Base-by-base conservation (phyloP, 1,140 invertebrate genomes). In the Drosophila serrata region DNA sequence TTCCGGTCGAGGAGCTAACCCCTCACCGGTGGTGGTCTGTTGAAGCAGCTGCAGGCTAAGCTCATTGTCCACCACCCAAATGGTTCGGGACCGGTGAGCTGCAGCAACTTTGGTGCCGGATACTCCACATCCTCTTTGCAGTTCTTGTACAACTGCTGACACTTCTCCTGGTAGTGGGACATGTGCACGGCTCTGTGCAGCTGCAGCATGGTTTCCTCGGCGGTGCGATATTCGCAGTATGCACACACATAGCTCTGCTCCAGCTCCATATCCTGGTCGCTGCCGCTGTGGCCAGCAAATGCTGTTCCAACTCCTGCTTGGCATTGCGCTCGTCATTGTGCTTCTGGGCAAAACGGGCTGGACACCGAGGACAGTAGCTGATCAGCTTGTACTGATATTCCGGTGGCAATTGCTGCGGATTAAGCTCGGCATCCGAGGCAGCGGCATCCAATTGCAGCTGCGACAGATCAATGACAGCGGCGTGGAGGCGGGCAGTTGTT, bases 171-270 rank as follows among this genome's bases (percentile, higher is more conserved):
- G 92, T 98, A 98, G 78, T 97, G 96, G 7, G 95, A 94, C 6
- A 96, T 95, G 91, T 98, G 97, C 0, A 98, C 96, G 78, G 95
- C 95, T 4, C 94, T 93, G 92, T 98, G 97, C 6, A 95, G 94
- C n/a, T 94, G 87, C 11, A 98, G 92, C 84, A 97, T 95, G 2
- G 94, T 93, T 65, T 95, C 94, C 77, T 97, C 95, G 1, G 95
- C 93, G 0, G 96, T 95, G 0, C 96, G 95, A 90, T 97, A 98
- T n/a, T 96, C 95, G 84, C 97, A 98, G 88, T 94, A 95, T 55
- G 95, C 94, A 80, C 97, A 98, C 61, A 95, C 94, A 75, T 95
- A 95, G 8, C 94, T 91, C 35, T 72, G 73, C 3, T 68, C 51
- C 51, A 24, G 4, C 4, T 77, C 63, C 17, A 39, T 1, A 4